Percentiles rank a stretch among this genome's conserved stretches.
phyloP scores from a whole-genome alignment of 2,113 vertebrate species.

The Dasyornis broadbenti region DNA sequence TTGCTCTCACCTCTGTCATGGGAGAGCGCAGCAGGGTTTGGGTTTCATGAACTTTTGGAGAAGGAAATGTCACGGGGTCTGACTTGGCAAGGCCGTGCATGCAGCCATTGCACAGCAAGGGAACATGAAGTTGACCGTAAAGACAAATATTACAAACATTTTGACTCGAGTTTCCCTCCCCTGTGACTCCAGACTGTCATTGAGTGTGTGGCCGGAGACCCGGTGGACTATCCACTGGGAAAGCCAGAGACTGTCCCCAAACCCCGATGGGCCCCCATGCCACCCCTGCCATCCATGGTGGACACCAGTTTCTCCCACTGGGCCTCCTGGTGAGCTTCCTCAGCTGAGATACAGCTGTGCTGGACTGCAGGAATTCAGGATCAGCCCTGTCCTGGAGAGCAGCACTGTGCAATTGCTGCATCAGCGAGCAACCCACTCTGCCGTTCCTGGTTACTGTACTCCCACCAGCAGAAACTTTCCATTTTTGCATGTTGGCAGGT shows the following conservation, averaged over 20 bases:
- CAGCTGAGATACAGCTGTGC: background rate
- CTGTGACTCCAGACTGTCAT: background rate
- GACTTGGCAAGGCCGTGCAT: rapidly evolving
- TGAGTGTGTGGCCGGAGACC: background rate
- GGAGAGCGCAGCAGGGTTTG: background rate
- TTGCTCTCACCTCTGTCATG: background rate
- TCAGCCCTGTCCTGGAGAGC: background rate
- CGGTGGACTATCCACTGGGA: slow-evolving; percentile 37
- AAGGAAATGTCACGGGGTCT: background rate
- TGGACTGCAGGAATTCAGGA: background rate
- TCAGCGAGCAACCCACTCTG: rapidly evolving
- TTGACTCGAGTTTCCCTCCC: background rate
- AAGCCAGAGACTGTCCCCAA: background rate
- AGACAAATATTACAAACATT: background rate
- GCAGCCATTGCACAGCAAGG: background rate
- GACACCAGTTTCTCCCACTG: slow-evolving; percentile 55
- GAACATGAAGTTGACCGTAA: background rate
- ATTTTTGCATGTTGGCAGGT: background rate
- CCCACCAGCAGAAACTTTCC: background rate
- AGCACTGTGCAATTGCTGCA: background rate
- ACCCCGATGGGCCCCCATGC: background rate
- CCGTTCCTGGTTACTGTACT: background rate
- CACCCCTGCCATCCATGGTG: slow-evolving; percentile 27
- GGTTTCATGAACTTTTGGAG: background rate
- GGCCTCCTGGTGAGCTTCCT: slow-evolving; percentile 47